A percentile compares a stretch with the other conserved stretches of the same genome.
Evolutionary conservation across 1,140 invertebrate species (phyloP).

Genomic region (Cherax destructor): DNA sequence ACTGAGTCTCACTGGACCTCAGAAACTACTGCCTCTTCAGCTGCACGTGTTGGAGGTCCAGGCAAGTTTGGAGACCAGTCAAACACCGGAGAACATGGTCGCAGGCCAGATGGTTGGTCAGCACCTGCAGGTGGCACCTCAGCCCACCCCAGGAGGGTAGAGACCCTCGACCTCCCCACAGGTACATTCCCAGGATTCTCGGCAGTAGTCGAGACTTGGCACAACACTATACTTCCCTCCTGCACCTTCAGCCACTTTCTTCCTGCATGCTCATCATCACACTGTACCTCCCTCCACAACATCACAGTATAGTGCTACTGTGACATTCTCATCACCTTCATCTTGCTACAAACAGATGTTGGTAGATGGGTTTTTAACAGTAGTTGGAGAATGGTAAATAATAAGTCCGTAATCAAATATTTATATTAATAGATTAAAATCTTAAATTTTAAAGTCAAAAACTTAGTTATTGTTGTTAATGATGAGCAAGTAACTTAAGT

Average conservation of each 20-base stretch:
- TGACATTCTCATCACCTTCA: background rate
- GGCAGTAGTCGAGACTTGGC: conserved; percentile 9
- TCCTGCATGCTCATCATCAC: background rate
- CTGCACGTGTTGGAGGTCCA: background rate
- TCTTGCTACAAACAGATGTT: too few species aligned
- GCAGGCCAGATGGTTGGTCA: background rate
- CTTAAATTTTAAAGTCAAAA: too few species aligned
- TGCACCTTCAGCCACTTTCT: background rate
- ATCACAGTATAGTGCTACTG: background rate
- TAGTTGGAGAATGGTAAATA: too few species aligned
- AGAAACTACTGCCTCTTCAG: background rate
- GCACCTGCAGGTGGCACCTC: background rate
- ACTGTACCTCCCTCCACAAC: background rate
- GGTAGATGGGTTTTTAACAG: too few species aligned
- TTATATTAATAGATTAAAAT: too few species aligned
- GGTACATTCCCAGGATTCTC: conserved; percentile 12
- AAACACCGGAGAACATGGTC: background rate
- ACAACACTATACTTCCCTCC: background rate
- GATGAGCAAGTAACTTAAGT: too few species aligned
- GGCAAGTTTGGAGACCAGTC: background rate
- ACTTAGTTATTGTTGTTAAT: too few species aligned
- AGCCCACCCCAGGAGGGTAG: background rate
- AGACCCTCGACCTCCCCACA: background rate
- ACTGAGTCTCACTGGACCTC: background rate
- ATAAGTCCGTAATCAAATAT: too few species aligned